Conservation (phyloP, 2,797 vertebrate genomes). For the Taenioides sp. region DNA sequence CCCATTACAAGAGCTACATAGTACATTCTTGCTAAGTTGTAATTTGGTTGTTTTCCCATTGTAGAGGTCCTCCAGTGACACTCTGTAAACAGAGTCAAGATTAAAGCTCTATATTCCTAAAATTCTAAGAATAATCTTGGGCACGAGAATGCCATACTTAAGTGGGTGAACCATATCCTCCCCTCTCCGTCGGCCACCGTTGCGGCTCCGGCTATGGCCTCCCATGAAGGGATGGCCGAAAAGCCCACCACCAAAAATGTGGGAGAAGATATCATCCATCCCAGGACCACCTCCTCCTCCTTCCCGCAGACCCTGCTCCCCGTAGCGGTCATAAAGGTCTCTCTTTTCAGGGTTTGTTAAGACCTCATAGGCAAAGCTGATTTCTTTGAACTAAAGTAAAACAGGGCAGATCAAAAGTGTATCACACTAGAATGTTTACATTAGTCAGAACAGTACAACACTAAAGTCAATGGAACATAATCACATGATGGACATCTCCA, state of each 20-base stretch:
- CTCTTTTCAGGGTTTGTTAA: slow-evolving; percentile 96
- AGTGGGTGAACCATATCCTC: slow-evolving; percentile 99
- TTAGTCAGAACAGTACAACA: background rate
- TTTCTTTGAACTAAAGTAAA: slow-evolving; percentile 92
- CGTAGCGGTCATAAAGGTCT: slow-evolving; percentile 95
- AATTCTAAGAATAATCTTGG: background rate
- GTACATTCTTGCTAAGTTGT: slow-evolving; percentile 98
- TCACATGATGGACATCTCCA: too few species aligned
- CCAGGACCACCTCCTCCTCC: slow-evolving; percentile 90
- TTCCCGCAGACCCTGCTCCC: slow-evolving; percentile 96
- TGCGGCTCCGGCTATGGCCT: slow-evolving; percentile 89
- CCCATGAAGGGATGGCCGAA: slow-evolving; percentile 94
- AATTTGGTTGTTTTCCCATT: slow-evolving; percentile 99
- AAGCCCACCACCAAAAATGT: slow-evolving; percentile 96
- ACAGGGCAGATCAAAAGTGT: background rate
- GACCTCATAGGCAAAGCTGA: slow-evolving; percentile 98
- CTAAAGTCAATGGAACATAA: too few species aligned
- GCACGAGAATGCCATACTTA: slow-evolving; percentile 79
- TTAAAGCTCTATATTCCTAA: background rate
- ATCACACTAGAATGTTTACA: background rate
- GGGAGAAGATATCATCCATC: slow-evolving; percentile 99
- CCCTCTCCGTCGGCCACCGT: slow-evolving; percentile 93
- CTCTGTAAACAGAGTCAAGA: slow-evolving; percentile 70
- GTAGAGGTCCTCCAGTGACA: slow-evolving; percentile 96
- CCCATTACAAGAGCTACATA: slow-evolving; percentile 96